These are phyloP conservation scores for Ctena decussata DNA, from an alignment of 2,888 invertebrate species.

Conservation along the genomic window DNA sequence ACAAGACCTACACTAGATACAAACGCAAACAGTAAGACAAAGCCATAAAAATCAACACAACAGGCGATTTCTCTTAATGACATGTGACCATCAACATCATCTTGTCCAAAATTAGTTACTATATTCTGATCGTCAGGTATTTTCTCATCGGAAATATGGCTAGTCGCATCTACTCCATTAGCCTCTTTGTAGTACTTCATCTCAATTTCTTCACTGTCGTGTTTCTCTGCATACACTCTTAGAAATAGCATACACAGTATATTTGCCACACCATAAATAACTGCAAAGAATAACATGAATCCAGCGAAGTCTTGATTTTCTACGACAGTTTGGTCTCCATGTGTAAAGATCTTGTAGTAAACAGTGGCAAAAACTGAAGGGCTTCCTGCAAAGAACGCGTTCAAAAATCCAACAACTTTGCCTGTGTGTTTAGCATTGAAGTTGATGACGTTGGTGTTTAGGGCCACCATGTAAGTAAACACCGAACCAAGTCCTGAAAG, in stretches of 20 bases:
- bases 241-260: slow-evolving; percentile 66
- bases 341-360: slow-evolving; percentile 60
- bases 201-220: background rate
- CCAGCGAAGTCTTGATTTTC: slow-evolving; percentile 62
- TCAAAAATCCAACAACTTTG: slow-evolving; percentile 69
- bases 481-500: slow-evolving; percentile 71
- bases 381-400: slow-evolving; percentile 73
- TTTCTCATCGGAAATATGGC: background rate
- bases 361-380: slow-evolving; percentile 69
- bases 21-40: slow-evolving; percentile 65
- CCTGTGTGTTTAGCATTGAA: slow-evolving; percentile 66
- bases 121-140: background rate
- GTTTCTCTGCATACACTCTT: slow-evolving; percentile 39
- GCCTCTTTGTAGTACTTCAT: slow-evolving; percentile 9
- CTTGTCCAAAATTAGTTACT: background rate
- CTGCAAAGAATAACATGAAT: slow-evolving; percentile 71
- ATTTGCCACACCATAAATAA: slow-evolving; percentile 60
- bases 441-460: slow-evolving; percentile 74
- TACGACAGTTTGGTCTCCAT: slow-evolving; percentile 33
- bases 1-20: slow-evolving; percentile 68
- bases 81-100: slow-evolving; percentile 9
- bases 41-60: slow-evolving; percentile 59
- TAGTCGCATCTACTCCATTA: background rate
- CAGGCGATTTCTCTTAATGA: slow-evolving; percentile 50
- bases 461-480: slow-evolving; percentile 73